These are phyloP conservation scores for Caenorhabditis sinica DNA, from an alignment of 2,888 invertebrate species.

Conservation along the genomic window DNA sequence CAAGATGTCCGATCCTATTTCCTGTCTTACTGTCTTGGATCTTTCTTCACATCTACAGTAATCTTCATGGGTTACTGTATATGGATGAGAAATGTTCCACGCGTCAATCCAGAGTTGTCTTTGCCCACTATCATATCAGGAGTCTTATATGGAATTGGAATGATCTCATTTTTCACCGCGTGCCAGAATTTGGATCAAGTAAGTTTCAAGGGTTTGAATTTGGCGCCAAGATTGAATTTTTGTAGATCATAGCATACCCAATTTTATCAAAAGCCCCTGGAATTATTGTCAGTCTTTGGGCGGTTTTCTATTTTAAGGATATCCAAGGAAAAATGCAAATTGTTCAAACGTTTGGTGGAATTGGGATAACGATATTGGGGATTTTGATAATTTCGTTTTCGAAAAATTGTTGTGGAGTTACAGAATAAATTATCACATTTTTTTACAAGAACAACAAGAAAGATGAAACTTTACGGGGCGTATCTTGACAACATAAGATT, in stretches of 20 bases:
- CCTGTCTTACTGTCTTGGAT: conserved; percentile 85
- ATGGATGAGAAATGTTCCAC: conserved; percentile 65
- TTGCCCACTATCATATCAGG: conserved; percentile 68
- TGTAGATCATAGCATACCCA: conserved; percentile 73
- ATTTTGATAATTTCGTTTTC: conserved; percentile 70
- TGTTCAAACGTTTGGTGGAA: conserved; percentile 63
- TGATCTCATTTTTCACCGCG: conserved; percentile 69
- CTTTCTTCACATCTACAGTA: conserved; percentile 84
- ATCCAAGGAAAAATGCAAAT: conserved; percentile 71
- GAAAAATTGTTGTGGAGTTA: conserved; percentile 52
- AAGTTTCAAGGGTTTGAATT: background rate
- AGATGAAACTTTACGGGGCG: no score
- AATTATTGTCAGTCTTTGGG: conserved; percentile 72
- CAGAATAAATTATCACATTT: no score
- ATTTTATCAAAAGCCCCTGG: conserved; percentile 73
- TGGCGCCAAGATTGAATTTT: background rate
- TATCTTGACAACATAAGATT: no score
- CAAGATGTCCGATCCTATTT: conserved; percentile 83
- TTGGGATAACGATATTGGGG: conserved; percentile 66
- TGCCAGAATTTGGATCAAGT: conserved; percentile 75
- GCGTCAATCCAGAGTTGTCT: conserved; percentile 17
- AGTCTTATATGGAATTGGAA: conserved; percentile 68
- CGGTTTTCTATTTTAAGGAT: conserved; percentile 73
- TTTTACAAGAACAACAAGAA: no score
- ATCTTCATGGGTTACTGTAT: conserved; percentile 1